phyloP scores from a whole-genome alignment of 2,888 invertebrate species.

The Drosophila meridiana region DNA sequence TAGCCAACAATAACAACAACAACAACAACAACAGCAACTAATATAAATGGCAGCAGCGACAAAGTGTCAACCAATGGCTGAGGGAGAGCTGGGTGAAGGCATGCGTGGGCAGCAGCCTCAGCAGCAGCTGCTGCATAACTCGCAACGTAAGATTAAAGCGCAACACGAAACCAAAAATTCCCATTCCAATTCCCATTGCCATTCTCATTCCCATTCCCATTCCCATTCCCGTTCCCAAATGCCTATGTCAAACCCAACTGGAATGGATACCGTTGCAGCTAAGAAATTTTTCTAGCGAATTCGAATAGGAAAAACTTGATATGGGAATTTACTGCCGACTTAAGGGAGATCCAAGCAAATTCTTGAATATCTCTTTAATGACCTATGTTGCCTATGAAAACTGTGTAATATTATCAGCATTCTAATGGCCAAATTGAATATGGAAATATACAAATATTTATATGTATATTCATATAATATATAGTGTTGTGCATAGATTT shows the following conservation, averaged over 20 bases:
- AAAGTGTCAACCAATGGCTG: conserved; percentile 44
- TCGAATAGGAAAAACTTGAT: conserved; percentile 20
- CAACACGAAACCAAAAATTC: conserved; percentile 60
- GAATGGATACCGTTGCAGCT: conserved; percentile 54
- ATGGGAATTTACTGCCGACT: neutral
- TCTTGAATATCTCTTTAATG: neutral
- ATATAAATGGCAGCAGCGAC: conserved; percentile 17
- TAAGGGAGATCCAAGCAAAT: neutral
- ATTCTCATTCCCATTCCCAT: conserved; percentile 10
- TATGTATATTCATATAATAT: neutral
- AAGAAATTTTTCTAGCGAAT: conserved; percentile 52
- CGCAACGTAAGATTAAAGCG: conserved; percentile 69
- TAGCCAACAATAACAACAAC: neutral
- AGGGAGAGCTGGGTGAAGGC: neutral
- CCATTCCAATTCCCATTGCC: conserved; percentile 27
- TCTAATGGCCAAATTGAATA: neutral
- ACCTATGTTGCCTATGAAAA: neutral
- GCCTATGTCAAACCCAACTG: conserved; percentile 47
- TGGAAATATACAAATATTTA: neutral
- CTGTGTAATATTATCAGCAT: neutral
- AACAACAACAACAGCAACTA: neutral
- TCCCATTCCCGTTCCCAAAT: conserved; percentile 37
- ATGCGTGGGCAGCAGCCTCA: conserved; percentile 47
- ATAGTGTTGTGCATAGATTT: neutral
- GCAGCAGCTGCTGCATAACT: conserved; percentile 66